Base-by-base conservation (phyloP, 2,113 vertebrate species). In the Propithecus coquereli region DNA sequence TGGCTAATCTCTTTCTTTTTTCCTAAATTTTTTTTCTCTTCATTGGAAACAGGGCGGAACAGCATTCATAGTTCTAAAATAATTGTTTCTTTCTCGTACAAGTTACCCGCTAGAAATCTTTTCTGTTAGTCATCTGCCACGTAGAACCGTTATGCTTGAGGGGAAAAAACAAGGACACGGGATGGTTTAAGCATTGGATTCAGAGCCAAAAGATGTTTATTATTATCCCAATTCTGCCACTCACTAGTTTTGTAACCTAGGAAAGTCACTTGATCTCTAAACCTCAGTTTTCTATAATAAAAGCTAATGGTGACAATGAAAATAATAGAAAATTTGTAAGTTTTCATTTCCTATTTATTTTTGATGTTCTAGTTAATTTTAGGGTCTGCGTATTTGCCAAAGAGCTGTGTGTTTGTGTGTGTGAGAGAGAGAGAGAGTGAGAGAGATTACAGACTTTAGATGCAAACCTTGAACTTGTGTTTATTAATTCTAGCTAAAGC, bases 401-500 rank as follows among this genome's bases (percentile, higher is more conserved):
- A 54, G 54, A 10, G n/a, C 27, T 17, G 18, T 1, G 23, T 9
- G 4, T 20, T 5, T 61, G 22, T n/a, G 20, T 47, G 7, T 71
- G 18, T 54, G 20, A 23, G 6, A 0, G 47, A 9, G 40, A 47
- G 63, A 87, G 68, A 70, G 17, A 54, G 30, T 8, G 66, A 34
- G 23, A 54, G 52, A 40, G 8, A n/a, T 81, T 34, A 14, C 27
- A 27, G 12, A 80, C 32, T 94, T 93, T 3, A 77, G 5, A 23
- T 86, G 22, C 23, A 88, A 96, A 96, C 50, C 0, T 79, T 89
- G 43, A 77, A 89, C n/a, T 87, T 90, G 59, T 91, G 68, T 95
- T 97, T 89, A 47, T 97, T 97, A 50, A 95, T 98, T 92, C 3
- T 98, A 99, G 99, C 99, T 98, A 99, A 99, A 98, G 99, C 99